These are phyloP conservation scores for Arbacia lixula DNA, from an alignment of 53 echinoderm and acorn worm genomes.

Conservation along the genomic window DNA sequence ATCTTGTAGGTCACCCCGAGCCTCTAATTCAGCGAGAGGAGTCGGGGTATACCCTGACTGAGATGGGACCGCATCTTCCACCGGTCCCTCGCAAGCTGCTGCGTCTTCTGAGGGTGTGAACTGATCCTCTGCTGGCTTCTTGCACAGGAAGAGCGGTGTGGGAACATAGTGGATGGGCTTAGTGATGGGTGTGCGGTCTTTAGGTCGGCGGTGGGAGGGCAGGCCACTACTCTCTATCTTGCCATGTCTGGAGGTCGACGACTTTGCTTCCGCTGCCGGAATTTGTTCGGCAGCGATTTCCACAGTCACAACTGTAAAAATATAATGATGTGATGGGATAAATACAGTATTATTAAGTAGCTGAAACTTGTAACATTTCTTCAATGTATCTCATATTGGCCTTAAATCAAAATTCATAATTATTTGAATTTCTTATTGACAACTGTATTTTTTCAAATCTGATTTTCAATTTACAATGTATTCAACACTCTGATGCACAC, in stretches of 20 bases:
- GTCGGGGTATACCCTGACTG: constrained; percentile 18
- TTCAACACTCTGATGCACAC: too few relatives aligned
- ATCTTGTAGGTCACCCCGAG: background rate
- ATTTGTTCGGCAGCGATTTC: constrained; percentile 11
- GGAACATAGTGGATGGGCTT: constrained; percentile 46
- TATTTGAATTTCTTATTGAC: too few relatives aligned
- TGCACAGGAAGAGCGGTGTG: constrained; percentile 48
- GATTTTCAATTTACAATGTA: too few relatives aligned
- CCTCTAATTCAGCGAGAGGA: constrained; percentile 38
- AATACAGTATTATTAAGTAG: background rate
- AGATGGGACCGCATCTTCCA: background rate
- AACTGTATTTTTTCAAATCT: too few relatives aligned
- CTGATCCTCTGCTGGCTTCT: constrained; percentile 10
- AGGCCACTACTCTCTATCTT: constrained; percentile 26
- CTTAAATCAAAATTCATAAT: background rate
- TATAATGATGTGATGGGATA: background rate
- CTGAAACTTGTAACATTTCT: background rate
- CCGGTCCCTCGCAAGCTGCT: background rate
- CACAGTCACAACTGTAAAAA: background rate
- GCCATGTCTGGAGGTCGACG: background rate
- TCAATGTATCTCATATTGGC: background rate
- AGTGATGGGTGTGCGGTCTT: constrained; percentile 1
- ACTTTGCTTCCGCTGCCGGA: background rate
- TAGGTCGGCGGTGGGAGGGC: constrained; percentile 16
- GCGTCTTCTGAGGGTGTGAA: background rate